These are phyloP conservation scores for Anguilla megastoma DNA, from an alignment of 2,797 vertebrate genomes.

Conservation along the genomic window DNA sequence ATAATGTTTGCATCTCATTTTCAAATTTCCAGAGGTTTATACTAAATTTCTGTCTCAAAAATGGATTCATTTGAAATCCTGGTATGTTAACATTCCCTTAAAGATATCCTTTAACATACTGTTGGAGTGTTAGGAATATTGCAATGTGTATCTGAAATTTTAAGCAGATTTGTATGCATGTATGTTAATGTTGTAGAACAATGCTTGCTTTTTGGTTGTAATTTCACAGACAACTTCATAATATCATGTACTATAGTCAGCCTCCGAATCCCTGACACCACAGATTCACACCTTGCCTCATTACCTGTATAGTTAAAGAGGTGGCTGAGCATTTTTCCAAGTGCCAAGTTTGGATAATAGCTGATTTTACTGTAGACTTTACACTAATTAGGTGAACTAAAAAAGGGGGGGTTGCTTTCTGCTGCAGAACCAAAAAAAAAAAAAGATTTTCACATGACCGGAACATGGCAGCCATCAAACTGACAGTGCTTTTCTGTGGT, in stretches of 20 bases:
- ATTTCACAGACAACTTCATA: background rate
- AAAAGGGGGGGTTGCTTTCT: background rate
- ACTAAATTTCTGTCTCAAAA: background rate
- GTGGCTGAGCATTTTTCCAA: background rate
- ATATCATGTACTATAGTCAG: background rate
- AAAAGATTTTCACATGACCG: background rate
- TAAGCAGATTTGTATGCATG: background rate
- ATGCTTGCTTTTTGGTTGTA: background rate
- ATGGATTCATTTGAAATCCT: background rate
- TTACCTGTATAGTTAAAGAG: background rate
- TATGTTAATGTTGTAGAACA: background rate
- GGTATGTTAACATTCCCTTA: background rate
- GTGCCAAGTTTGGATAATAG: background rate
- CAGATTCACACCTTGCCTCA: background rate
- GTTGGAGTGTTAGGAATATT: background rate
- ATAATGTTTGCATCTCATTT: background rate
- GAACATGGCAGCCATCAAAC: background rate
- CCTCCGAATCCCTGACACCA: background rate
- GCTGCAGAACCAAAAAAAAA: background rate
- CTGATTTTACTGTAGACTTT: background rate
- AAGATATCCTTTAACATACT: background rate
- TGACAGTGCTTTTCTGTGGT: conserved; percentile 20
- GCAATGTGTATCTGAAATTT: background rate
- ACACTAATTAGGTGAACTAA: background rate
- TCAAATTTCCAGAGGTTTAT: background rate